Evolutionary conservation across 2,113 vertebrate genomes (phyloP).

Genomic region (Urocynchramus pylzowi): DNA sequence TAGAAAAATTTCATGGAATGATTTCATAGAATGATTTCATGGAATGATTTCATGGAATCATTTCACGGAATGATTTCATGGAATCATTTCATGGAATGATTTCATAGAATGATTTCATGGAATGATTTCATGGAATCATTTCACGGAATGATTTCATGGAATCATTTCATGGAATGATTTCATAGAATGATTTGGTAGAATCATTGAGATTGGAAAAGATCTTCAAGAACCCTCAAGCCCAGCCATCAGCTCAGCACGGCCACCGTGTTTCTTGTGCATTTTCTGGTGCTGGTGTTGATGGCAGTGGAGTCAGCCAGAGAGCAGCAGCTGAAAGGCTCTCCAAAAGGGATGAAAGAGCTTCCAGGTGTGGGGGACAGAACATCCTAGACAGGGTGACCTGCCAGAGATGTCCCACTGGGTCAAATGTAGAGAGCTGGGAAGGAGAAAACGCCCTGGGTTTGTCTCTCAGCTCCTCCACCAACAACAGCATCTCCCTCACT

Average conservation of each 20-base stretch:
- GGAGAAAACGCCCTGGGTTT: fast-evolving
- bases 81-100: fast-evolving
- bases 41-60: fast-evolving
- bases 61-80: fast-evolving
- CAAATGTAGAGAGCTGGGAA: neutral
- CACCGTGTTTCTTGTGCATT: fast-evolving
- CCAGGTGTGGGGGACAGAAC: neutral
- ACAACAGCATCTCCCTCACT: neutral
- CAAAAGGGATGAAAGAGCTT: neutral
- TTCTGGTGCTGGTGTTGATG: neutral
- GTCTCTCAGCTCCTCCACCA: neutral
- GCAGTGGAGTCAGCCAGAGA: neutral
- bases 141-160: fast-evolving
- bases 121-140: fast-evolving
- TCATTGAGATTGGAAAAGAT: neutral
- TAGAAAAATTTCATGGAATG: fast-evolving
- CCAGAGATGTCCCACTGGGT: neutral
- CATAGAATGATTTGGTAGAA: neutral
- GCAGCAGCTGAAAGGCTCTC: neutral
- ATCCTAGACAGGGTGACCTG: neutral
- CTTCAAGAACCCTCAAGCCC: neutral
- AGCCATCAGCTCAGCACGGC: fast-evolving
- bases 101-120: fast-evolving
- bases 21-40: fast-evolving
- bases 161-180: fast-evolving